Percentiles rank a stretch among this genome's conserved stretches.
phyloP scores from a whole-genome alignment of 2,113 vertebrate species.

The Prochilodus magdalenae region DNA sequence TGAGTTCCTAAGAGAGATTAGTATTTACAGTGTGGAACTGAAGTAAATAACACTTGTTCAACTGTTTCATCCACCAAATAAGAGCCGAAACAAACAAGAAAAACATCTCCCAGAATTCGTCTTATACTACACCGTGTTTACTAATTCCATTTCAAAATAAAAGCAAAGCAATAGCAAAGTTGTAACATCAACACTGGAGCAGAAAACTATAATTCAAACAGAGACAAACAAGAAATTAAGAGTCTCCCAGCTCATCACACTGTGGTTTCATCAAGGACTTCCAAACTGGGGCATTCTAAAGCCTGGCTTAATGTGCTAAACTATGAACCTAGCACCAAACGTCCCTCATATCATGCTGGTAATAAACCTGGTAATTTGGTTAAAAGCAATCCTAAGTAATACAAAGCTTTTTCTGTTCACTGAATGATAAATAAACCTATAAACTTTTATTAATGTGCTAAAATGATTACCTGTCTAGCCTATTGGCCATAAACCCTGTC shows the following conservation, averaged over 20 bases:
- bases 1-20: neutral
- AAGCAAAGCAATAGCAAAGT: conserved; percentile 1
- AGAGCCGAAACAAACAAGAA: neutral
- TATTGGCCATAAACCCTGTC: no score
- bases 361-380: no score
- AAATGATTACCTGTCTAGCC: no score
- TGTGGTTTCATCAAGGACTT: neutral
- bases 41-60: neutral
- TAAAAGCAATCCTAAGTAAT: no score
- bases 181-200: neutral
- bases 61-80: neutral
- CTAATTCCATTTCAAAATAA: neutral
- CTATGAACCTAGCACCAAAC: no score
- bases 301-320: neutral
- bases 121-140: neutral
- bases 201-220: neutral
- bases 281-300: neutral
- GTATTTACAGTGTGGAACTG: neutral
- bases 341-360: no score
- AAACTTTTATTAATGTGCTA: no score
- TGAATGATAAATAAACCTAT: no score
- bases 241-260: neutral
- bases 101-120: neutral
- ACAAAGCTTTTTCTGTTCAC: no score
- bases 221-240: neutral